Conservation (phyloP, 2,113 vertebrate genomes). For the Puffinus mauretanicus region DNA sequence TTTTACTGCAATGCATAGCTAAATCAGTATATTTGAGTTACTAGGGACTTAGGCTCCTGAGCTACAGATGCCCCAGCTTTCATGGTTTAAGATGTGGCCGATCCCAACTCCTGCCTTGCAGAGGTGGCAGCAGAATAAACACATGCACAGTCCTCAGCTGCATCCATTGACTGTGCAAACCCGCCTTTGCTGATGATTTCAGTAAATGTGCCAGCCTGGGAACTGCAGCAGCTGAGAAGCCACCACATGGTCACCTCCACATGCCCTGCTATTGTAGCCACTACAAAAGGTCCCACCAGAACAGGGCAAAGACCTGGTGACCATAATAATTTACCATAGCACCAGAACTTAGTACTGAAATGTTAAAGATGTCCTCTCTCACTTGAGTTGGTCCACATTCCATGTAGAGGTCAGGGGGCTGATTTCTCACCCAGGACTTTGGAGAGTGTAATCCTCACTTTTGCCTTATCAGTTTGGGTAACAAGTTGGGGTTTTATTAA, state of each 20-base stretch:
- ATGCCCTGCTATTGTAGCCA: neutral
- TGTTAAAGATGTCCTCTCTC: neutral
- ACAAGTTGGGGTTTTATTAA: neutral
- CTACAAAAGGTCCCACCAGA: neutral
- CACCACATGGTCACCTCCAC: neutral
- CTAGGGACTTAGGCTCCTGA: neutral
- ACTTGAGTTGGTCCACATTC: neutral
- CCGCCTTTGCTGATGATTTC: neutral
- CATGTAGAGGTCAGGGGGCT: neutral
- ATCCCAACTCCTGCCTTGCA: neutral
- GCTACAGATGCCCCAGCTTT: neutral
- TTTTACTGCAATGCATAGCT: neutral
- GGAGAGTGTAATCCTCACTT: neutral
- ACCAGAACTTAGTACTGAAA: neutral
- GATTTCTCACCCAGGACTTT: neutral
- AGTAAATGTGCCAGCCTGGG: neutral
- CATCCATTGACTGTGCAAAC: neutral
- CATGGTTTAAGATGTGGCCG: fast-evolving
- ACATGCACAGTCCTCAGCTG: neutral
- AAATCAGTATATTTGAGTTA: neutral
- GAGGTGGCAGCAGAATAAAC: neutral
- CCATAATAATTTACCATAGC: neutral
- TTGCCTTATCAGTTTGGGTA: neutral
- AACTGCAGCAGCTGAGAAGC: neutral
- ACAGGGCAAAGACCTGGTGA: neutral